Evolutionary conservation across 1,140 invertebrate species (phyloP).

Genomic region (Drosophila persimilis): DNA sequence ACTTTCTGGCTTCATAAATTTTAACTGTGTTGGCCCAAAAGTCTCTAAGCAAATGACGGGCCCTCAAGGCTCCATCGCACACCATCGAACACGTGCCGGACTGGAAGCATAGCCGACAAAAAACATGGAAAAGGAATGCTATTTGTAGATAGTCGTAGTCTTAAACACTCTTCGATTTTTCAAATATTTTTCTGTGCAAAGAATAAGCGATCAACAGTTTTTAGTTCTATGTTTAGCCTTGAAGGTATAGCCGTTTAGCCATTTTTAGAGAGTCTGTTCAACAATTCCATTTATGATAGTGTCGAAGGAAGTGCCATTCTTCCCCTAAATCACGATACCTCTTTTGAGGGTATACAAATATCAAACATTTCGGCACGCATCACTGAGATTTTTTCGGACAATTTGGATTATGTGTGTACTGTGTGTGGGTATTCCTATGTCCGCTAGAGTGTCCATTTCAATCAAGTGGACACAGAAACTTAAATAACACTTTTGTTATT

Average conservation of each 20-base stretch:
- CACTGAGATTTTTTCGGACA: constrained; percentile 46
- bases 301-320: too few species aligned
- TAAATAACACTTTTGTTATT: constrained; percentile 52
- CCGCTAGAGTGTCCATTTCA: constrained; percentile 66
- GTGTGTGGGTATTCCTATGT: constrained; percentile 15
- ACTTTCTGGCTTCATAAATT: constrained; percentile 25
- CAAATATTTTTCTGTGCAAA: too few species aligned
- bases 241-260: too few species aligned
- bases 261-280: too few species aligned
- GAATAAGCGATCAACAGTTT: too few species aligned
- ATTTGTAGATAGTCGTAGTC: too few species aligned
- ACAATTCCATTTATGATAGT: too few species aligned
- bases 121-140: not conserved
- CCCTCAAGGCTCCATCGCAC: constrained; percentile 27
- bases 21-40: constrained; percentile 30
- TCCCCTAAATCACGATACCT: too few species aligned
- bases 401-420: constrained; percentile 34
- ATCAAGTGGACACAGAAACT: constrained; percentile 65
- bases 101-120: constrained; percentile 4
- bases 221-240: too few species aligned
- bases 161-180: too few species aligned
- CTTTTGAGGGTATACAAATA: constrained; percentile 21
- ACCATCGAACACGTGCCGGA: constrained; percentile 26
- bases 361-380: constrained; percentile 57
- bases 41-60: constrained; percentile 14